Percentiles rank a stretch among this genome's conserved stretches.
phyloP scores from a whole-genome alignment of 2,888 invertebrate species.

The Sarcophaga subvicina region DNA sequence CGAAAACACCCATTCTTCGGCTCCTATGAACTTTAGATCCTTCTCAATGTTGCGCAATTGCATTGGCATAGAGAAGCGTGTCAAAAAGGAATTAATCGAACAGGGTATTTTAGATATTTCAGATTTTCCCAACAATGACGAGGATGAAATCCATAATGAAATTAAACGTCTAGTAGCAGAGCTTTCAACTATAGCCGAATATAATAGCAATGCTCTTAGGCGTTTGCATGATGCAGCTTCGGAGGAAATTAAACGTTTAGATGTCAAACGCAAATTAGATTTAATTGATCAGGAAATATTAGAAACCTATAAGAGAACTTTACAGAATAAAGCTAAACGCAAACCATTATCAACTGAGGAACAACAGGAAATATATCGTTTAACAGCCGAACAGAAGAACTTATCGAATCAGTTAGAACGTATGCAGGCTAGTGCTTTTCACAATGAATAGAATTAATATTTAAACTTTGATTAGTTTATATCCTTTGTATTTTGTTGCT shows the following conservation, averaged over 20 bases:
- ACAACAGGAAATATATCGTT: conserved; percentile 89
- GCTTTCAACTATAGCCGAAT: conserved; percentile 88
- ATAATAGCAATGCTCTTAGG: conserved; percentile 90
- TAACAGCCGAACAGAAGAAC: conserved; percentile 86
- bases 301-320: conserved; percentile 92
- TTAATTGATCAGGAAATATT: conserved; percentile 88
- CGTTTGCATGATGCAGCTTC: conserved; percentile 87
- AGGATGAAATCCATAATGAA: conserved; percentile 94
- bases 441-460: conserved; percentile 52
- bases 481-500: neutral
- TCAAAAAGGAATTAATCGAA: conserved; percentile 92
- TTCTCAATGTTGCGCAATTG: conserved; percentile 85
- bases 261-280: conserved; percentile 89
- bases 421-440: conserved; percentile 70
- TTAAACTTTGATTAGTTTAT: neutral
- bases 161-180: conserved; percentile 94
- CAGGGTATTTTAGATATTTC: conserved; percentile 91
- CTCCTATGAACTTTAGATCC: conserved; percentile 78
- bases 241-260: conserved; percentile 90
- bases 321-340: conserved; percentile 91
- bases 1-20: conserved; percentile 77
- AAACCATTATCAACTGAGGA: conserved; percentile 90
- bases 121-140: conserved; percentile 85
- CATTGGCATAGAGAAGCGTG: conserved; percentile 90
- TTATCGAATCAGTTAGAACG: conserved; percentile 80